These are phyloP conservation scores for Salvelinus sp. DNA, from an alignment of 2,113 vertebrate species.

Conservation along the genomic window DNA sequence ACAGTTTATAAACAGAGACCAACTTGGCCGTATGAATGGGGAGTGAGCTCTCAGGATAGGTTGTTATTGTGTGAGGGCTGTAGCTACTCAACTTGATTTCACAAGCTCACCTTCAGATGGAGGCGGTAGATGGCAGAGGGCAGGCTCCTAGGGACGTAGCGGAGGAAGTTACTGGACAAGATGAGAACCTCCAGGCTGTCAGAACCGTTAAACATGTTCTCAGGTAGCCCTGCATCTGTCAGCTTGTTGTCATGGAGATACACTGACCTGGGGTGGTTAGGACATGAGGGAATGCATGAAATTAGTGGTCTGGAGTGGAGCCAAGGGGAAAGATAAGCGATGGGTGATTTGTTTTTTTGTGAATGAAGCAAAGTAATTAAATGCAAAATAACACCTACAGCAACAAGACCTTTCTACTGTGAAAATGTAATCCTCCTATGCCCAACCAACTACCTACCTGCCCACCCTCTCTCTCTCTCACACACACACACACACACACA, in stretches of 20 bases:
- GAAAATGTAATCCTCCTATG: no score
- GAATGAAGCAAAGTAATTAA: no score
- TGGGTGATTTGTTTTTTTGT: no score
- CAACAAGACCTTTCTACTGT: no score
- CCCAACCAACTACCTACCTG: no score
- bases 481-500: neutral
- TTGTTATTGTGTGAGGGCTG: no score
- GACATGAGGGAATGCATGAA: neutral
- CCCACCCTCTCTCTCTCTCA: neutral
- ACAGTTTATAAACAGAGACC: no score
- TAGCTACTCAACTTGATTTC: no score
- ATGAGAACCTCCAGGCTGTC: constrained; percentile 90
- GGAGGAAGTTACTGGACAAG: constrained; percentile 96
- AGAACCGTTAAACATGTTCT: constrained; percentile 90
- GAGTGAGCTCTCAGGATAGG: no score
- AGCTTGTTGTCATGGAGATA: constrained; percentile 99
- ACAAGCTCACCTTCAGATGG: constrained; percentile 85
- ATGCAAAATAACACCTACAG: no score
- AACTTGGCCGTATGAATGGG: neutral
- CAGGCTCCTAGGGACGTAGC: constrained; percentile 86
- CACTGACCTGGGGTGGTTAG: constrained; percentile 80
- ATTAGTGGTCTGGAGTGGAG: neutral
- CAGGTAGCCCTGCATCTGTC: constrained; percentile 87
- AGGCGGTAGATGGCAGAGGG: constrained; percentile 86
- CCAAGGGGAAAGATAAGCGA: no score